These are phyloP conservation scores for Ptychoptera contaminata DNA, from an alignment of 2,888 invertebrate species.

Conservation along the genomic window DNA sequence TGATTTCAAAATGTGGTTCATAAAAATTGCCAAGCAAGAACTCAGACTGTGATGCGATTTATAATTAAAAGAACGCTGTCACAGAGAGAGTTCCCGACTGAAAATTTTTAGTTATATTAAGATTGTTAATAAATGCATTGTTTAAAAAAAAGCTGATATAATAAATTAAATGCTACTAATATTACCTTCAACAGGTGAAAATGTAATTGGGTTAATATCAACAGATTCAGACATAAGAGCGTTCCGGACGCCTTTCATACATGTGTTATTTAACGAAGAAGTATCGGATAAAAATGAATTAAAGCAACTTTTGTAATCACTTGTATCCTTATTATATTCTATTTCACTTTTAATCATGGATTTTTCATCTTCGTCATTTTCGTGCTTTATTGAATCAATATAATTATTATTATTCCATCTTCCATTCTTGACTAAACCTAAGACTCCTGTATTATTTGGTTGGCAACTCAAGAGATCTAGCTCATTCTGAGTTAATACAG, in stretches of 20 bases:
- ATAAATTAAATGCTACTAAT: slow-evolving; percentile 1
- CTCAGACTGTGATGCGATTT: slow-evolving; percentile 89
- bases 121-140: not conserved
- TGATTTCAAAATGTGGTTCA: too few relatives aligned
- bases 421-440: not conserved
- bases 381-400: not conserved
- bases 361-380: not conserved
- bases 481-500: slow-evolving; percentile 17
- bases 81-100: slow-evolving; percentile 63
- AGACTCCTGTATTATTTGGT: not conserved
- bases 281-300: slow-evolving; percentile 1
- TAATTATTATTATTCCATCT: slow-evolving; percentile 7
- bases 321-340: not conserved
- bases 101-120: slow-evolving; percentile 8
- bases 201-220: slow-evolving; percentile 39
- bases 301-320: not conserved
- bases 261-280: not conserved
- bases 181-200: slow-evolving; percentile 14
- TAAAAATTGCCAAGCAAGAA: slow-evolving; percentile 61
- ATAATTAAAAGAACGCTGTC: slow-evolving; percentile 45
- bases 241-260: slow-evolving; percentile 30
- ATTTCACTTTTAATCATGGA: not conserved
- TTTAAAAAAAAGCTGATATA: not conserved
- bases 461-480: slow-evolving; percentile 8
- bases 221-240: slow-evolving; percentile 61